Conservation (phyloP, 37 sponge, comb jelly and placozoan species). For the Chondrilla cf. caribensis region DNA sequence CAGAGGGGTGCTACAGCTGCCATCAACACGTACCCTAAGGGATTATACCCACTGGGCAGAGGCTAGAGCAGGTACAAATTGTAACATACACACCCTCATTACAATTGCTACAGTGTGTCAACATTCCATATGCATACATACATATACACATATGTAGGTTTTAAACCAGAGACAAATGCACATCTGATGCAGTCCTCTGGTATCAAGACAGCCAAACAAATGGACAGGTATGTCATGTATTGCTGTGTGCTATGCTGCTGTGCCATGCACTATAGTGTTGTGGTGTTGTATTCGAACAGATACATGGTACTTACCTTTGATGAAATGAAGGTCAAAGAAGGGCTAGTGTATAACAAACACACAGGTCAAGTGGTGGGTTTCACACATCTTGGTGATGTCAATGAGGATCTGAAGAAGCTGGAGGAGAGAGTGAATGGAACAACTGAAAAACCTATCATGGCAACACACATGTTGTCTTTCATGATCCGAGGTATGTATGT, state of each 20-base stretch:
- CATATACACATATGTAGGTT: too few relatives aligned
- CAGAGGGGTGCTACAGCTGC: background rate
- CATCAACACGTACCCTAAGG: slow-evolving; percentile 8
- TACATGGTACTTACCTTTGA: slow-evolving; percentile 1
- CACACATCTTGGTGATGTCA: background rate
- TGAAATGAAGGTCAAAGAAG: slow-evolving; percentile 33
- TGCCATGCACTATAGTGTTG: too few relatives aligned
- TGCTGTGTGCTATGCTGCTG: too few relatives aligned
- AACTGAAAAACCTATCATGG: background rate
- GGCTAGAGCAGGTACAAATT: background rate
- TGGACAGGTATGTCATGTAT: too few relatives aligned
- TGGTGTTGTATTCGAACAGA: too few relatives aligned
- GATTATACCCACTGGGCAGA: slow-evolving; percentile 15
- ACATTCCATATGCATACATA: too few relatives aligned
- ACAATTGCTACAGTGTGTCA: too few relatives aligned
- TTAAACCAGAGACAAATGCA: too few relatives aligned
- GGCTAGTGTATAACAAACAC: slow-evolving; percentile 29
- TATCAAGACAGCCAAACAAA: too few relatives aligned
- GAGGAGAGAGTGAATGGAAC: background rate
- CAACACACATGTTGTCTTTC: background rate
- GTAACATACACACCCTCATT: too few relatives aligned
- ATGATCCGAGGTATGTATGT: background rate
- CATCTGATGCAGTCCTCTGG: too few relatives aligned
- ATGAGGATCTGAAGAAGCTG: background rate
- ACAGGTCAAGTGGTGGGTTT: slow-evolving; percentile 13